A percentile compares a stretch with the other conserved stretches of the same genome.
These are phyloP conservation scores for Sialia sialis DNA, from an alignment of 2,113 vertebrate genomes.

Conservation along the genomic window DNA sequence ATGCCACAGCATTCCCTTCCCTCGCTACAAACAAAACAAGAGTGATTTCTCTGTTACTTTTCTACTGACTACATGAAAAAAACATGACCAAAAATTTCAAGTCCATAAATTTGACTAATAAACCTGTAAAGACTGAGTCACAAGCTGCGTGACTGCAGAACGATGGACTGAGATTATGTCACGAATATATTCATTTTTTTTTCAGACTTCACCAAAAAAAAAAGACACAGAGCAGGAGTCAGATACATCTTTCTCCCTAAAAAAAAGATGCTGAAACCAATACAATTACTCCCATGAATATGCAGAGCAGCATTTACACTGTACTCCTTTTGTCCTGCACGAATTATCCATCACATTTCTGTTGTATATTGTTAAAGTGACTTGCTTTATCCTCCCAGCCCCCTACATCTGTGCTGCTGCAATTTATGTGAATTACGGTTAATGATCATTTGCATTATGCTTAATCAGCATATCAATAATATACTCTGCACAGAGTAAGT, in stretches of 20 bases:
- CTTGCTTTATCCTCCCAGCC: conserved; percentile 9
- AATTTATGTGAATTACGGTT: conserved; percentile 58
- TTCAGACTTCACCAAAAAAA: not conserved
- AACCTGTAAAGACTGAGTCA: not conserved
- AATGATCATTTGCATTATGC: conserved; percentile 60
- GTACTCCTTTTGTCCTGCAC: conserved; percentile 16
- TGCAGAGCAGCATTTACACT: not conserved
- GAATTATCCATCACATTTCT: conserved; percentile 50
- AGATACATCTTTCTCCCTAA: not conserved
- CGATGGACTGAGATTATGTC: fast-evolving
- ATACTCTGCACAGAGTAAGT: conserved; percentile 30
- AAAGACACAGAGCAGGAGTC: not conserved
- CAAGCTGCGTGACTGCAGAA: not conserved
- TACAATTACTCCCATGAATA: not conserved
- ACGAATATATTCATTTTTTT: not conserved
- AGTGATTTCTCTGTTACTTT: not conserved
- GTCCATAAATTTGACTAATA: not conserved
- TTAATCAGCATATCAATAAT: conserved; percentile 60
- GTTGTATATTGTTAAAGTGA: conserved; percentile 41
- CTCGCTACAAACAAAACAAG: not conserved
- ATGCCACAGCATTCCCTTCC: not conserved
- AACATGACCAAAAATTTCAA: not conserved
- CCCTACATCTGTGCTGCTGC: conserved; percentile 45
- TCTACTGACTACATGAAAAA: not conserved
- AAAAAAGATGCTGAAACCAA: not conserved